Evolutionary conservation across 2,888 invertebrate species (phyloP).

Genomic region (Meiosimyza platycephala): DNA sequence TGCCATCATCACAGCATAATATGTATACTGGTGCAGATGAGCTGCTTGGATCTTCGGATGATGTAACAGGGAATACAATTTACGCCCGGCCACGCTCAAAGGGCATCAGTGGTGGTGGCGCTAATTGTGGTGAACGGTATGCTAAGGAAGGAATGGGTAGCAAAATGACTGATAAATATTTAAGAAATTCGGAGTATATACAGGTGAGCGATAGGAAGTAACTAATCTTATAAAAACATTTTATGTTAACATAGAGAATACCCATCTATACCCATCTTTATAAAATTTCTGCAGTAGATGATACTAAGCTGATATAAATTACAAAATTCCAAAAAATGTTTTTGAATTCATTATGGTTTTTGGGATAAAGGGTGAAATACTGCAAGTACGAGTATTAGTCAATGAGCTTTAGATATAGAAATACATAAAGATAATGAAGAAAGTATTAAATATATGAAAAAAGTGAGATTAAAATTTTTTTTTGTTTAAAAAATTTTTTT

Average conservation of each 20-base stretch:
- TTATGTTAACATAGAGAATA: no score
- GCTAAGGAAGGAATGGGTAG: conserved; percentile 27
- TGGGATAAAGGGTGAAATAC: no score
- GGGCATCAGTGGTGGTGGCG: conserved; percentile 32
- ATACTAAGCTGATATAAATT: no score
- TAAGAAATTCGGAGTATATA: conserved; percentile 53
- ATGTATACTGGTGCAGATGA: conserved; percentile 46
- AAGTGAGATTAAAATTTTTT: not conserved
- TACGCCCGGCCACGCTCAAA: conserved; percentile 57
- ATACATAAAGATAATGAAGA: no score
- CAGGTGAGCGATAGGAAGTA: conserved; percentile 45
- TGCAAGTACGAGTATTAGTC: no score
- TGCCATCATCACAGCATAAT: conserved; percentile 42
- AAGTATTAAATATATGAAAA: not conserved
- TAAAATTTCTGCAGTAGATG: no score
- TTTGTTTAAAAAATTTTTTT: not conserved
- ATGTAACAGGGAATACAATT: conserved; percentile 53
- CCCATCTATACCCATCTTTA: no score
- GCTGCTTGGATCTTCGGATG: conserved; percentile 47
- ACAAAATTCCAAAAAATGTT: no score
- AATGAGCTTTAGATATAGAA: no score
- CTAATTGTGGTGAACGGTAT: conserved; percentile 17
- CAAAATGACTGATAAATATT: conserved; percentile 52
- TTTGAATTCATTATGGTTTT: no score
- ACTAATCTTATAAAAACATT: no score